phyloP scores from a whole-genome alignment of 2,113 vertebrate genomes.

The Melanotaenia duboulayi region DNA sequence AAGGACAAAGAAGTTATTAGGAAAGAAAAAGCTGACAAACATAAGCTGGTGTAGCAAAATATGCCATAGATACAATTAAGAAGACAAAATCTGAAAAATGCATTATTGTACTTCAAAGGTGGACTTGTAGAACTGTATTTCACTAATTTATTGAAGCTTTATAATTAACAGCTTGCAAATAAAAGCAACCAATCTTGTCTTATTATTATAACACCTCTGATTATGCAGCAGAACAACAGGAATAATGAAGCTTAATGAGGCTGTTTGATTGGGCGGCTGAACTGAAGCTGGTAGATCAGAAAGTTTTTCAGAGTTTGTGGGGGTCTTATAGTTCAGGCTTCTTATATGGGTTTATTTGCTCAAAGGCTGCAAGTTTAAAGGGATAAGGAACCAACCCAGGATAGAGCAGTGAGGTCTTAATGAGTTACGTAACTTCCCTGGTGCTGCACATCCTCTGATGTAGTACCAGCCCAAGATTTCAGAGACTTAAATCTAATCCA shows the following conservation, averaged over 20 bases:
- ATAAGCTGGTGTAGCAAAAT: not conserved
- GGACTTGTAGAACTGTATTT: not conserved
- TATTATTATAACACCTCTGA: constrained; percentile 28
- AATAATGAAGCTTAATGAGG: constrained; percentile 61
- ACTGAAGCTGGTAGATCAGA: constrained; percentile 65
- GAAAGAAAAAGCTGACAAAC: constrained; percentile 14
- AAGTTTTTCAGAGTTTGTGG: constrained; percentile 74
- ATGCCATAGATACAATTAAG: not conserved
- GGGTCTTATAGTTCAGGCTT: constrained; percentile 76
- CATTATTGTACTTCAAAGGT: not conserved
- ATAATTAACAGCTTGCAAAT: constrained; percentile 3
- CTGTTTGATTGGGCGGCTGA: constrained; percentile 66
- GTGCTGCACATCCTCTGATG: constrained; percentile 79
- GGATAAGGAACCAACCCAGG: constrained; percentile 73
- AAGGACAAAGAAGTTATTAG: constrained; percentile 48
- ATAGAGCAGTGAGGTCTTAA: constrained; percentile 77
- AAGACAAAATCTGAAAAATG: not conserved
- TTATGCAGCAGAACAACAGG: constrained; percentile 53
- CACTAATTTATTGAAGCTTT: not conserved
- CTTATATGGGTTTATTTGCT: constrained; percentile 80
- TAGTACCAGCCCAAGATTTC: constrained; percentile 80
- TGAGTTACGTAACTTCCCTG: constrained; percentile 83
- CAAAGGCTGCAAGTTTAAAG: constrained; percentile 78
- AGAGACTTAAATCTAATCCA: constrained; percentile 81
- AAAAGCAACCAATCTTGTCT: not conserved